Base-by-base conservation (phyloP, 2,113 vertebrate species). In the Prinia subflava region DNA sequence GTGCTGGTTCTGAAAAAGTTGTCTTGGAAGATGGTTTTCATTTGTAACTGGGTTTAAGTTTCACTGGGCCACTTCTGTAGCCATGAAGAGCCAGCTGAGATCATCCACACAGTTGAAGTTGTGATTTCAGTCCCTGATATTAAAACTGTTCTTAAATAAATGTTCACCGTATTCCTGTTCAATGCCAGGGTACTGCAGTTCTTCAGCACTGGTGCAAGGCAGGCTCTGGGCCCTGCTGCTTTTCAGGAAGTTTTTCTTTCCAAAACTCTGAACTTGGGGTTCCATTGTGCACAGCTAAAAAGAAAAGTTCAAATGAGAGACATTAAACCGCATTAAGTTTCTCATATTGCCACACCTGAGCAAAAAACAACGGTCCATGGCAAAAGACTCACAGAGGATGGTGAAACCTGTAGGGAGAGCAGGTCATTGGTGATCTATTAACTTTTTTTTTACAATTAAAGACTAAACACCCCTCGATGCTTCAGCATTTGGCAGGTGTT, bases 341-440 rank as follows among this genome's bases (percentile, higher is more conserved):
- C 15, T 62, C 22, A 4, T 2, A 0, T 16, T 76, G 59, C 15
- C 44, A 35, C 16, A 49, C 9, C 19, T 3, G n/a, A 88, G n/a
- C 31, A 25, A 73, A 55, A 13, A 31, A n/a, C n/a, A 33, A 0
- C 31, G 27, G 64, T 3, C 20, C 10, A 0, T 13, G 41, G 71
- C 41, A 64, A 12, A 60, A 9, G 20, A 5, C 1, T 4, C 1
- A 0, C 1, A 16, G 30, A 46, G 79, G 79, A 4, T 64, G 68
- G 44, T 55, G 50, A 50, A 55, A 28, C 35, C 35, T 12, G 1
- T 1, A 2, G 10, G 42, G 39, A 18, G 63, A 49, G 30, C 22
- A 60, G 44, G 9, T 11, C 47, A 1, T 2, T 31, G 9, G 0
- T n/a, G 75, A 11, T 5, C 0, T 0, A 3, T n/a, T 11, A 30